Evolutionary conservation across 1,140 invertebrate genomes (phyloP).

Genomic region (Homarus americanus): DNA sequence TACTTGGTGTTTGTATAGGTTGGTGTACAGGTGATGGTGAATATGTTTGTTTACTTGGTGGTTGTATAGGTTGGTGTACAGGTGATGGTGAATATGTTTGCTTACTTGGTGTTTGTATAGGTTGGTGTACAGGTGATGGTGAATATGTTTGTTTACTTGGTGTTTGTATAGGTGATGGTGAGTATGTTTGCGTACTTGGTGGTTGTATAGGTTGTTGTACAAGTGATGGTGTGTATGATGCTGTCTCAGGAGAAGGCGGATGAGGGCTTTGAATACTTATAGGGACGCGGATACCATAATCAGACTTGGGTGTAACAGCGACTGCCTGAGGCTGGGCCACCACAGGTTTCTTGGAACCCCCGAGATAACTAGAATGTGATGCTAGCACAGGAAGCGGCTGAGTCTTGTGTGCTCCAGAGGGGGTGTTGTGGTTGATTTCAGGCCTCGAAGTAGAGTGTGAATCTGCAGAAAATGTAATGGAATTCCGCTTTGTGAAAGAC

Average conservation of each 20-base stretch:
- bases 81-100: background rate
- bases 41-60: too few relatives aligned
- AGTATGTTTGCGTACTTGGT: background rate
- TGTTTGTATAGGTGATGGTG: background rate
- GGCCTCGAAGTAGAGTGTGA: too few relatives aligned
- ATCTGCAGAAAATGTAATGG: too few relatives aligned
- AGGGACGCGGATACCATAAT: slow-evolving; percentile 36
- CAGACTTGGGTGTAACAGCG: slow-evolving; percentile 32
- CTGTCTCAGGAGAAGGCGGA: background rate
- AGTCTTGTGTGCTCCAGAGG: too few relatives aligned
- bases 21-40: background rate
- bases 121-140: background rate
- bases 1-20: background rate
- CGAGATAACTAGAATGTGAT: background rate
- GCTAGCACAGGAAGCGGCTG: background rate
- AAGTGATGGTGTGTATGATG: background rate
- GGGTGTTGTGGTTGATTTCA: too few relatives aligned
- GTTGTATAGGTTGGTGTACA: background rate
- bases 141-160: background rate
- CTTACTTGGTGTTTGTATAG: background rate
- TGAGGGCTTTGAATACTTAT: background rate
- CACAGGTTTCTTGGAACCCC: background rate
- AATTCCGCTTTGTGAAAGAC: too few relatives aligned
- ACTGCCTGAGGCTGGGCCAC: background rate
- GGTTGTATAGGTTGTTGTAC: background rate